Percentiles rank a stretch among this genome's conserved stretches.
Conservation (phyloP, 2,888 invertebrate species). For the Oscheius sp. region DNA sequence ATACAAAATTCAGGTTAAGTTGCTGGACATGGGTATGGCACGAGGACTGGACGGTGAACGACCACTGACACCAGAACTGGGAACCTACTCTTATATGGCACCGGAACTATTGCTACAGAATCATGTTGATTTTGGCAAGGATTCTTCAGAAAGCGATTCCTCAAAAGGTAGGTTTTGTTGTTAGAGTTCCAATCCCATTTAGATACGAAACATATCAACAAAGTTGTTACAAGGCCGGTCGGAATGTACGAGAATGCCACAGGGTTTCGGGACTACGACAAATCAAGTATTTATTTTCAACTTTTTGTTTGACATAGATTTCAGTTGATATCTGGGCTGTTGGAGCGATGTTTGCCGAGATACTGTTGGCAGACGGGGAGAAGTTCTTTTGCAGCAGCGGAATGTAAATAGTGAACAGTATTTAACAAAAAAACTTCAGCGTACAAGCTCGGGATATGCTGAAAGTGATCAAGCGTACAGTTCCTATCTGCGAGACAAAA, state of each 20-base stretch:
- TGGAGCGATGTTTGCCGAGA: slow-evolving; percentile 31
- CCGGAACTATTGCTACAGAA: slow-evolving; percentile 14
- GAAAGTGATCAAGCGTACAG: neutral
- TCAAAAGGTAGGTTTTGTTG: neutral
- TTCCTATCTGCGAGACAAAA: slow-evolving; percentile 1
- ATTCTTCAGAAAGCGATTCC: neutral
- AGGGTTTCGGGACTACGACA: slow-evolving; percentile 17
- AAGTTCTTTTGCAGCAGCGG: slow-evolving; percentile 20
- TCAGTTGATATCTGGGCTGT: slow-evolving; percentile 31
- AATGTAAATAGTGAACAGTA: neutral
- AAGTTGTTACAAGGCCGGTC: neutral
- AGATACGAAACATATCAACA: neutral
- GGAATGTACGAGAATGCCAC: slow-evolving; percentile 12
- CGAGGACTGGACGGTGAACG: slow-evolving; percentile 13
- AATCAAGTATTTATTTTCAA: slow-evolving; percentile 9
- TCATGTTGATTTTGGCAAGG: slow-evolving; percentile 3
- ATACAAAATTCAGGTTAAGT: neutral
- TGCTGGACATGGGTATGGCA: slow-evolving; percentile 35
- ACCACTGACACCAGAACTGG: slow-evolving; percentile 24
- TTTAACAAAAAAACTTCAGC: neutral
- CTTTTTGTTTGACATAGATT: neutral
- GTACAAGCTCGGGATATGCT: slow-evolving; percentile 8
- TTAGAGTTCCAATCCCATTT: neutral
- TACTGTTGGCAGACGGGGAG: slow-evolving; percentile 5
- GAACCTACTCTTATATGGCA: slow-evolving; percentile 30